Evolutionary conservation across 2,888 invertebrate species (phyloP).

Genomic region (Xestia xanthographa): DNA sequence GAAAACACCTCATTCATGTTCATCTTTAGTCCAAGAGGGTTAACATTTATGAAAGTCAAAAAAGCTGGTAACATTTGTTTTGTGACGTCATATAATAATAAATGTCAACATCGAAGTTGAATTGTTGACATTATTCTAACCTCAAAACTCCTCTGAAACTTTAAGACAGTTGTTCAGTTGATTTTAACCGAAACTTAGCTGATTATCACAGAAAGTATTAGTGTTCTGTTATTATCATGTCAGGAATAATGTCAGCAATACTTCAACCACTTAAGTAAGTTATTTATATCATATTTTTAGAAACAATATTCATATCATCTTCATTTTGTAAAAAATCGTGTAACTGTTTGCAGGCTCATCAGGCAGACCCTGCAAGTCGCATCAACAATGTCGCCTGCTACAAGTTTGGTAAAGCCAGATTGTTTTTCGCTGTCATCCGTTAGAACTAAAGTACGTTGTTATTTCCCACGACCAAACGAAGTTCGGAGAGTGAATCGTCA

Average conservation of each 20-base stretch:
- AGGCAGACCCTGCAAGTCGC: slow-evolving; percentile 76
- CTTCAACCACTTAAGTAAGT: slow-evolving; percentile 81
- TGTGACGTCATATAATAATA: no score
- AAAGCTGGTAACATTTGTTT: no score
- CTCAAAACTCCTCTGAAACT: not conserved
- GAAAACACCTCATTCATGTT: no score
- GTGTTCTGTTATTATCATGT: slow-evolving; percentile 71
- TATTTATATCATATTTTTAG: not conserved
- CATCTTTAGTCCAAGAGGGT: no score
- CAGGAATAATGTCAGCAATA: slow-evolving; percentile 78
- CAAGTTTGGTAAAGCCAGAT: slow-evolving; percentile 79
- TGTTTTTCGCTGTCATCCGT: slow-evolving; percentile 78
- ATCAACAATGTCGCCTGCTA: slow-evolving; percentile 68
- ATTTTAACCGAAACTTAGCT: not conserved
- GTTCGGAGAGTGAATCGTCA: slow-evolving; percentile 92
- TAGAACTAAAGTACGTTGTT: slow-evolving; percentile 90
- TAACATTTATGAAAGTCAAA: no score
- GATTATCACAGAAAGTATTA: not conserved
- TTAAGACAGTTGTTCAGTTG: not conserved
- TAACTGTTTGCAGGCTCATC: slow-evolving; percentile 75
- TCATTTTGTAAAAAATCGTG: not conserved
- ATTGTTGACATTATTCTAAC: slow-evolving; percentile 18
- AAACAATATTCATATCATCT: not conserved
- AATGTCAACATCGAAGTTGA: not conserved
- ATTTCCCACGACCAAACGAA: slow-evolving; percentile 95